phyloP scores from a whole-genome alignment of 2,797 vertebrate genomes.

The Remorina albescens region DNA sequence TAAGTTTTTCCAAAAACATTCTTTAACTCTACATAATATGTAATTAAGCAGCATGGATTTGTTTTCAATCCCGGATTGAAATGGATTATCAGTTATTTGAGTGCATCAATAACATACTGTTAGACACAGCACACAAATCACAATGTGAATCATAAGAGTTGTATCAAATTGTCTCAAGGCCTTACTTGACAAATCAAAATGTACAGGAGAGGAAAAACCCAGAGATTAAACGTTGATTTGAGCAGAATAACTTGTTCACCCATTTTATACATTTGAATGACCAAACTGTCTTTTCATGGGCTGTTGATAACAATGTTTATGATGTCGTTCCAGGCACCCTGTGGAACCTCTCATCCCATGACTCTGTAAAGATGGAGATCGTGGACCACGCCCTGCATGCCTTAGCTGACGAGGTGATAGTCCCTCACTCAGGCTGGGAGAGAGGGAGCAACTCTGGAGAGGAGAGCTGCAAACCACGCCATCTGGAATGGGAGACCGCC shows the following conservation, averaged over 20 bases:
- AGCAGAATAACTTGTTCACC: no score
- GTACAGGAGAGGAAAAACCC: no score
- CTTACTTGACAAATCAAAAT: neutral
- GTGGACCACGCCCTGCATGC: conserved; percentile 96
- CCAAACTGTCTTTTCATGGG: neutral
- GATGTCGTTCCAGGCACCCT: conserved; percentile 87
- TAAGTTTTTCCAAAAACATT: no score
- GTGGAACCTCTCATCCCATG: conserved; percentile 98
- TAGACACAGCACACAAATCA: no score
- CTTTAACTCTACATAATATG: no score
- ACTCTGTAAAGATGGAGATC: conserved; percentile 98
- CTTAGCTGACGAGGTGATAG: conserved; percentile 93
- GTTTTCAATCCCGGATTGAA: no score
- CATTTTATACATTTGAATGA: neutral
- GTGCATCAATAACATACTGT: no score
- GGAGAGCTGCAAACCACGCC: conserved; percentile 94
- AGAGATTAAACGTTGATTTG: no score
- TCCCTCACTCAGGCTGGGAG: conserved; percentile 96
- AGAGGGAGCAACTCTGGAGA: conserved; percentile 84
- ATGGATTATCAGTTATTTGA: no score
- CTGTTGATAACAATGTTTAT: neutral
- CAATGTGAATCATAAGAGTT: no score
- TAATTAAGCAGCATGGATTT: no score
- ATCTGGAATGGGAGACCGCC: conserved; percentile 95
- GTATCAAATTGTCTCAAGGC: no score